These are phyloP conservation scores for Coenonympha arcania DNA, from an alignment of 2,888 invertebrate genomes.

Conservation along the genomic window DNA sequence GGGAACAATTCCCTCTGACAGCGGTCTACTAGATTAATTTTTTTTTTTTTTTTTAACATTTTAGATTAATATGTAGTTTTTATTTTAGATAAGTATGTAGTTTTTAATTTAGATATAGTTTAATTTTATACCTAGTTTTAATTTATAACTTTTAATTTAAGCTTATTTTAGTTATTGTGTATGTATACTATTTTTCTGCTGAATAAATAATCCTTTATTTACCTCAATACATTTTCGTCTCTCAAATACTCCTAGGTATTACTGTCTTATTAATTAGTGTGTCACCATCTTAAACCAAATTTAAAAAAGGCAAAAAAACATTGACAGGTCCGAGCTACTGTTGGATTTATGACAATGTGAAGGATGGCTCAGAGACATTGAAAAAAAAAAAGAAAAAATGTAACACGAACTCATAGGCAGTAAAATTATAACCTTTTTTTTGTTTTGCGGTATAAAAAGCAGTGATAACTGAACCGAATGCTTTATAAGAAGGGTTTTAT, in stretches of 20 bases:
- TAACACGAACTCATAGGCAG: conserved; percentile 21
- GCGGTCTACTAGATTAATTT: too few species aligned
- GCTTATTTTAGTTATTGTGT: too few species aligned
- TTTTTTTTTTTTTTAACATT: too few species aligned
- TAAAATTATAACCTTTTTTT: conserved; percentile 22
- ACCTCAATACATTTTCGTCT: too few species aligned
- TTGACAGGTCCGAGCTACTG: conserved; percentile 44
- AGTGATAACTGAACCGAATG: conserved; percentile 8
- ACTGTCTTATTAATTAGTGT: conserved; percentile 25
- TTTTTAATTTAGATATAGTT: too few species aligned
- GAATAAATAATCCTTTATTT: not conserved
- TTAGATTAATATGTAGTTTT: too few species aligned
- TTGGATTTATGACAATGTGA: conserved; percentile 42
- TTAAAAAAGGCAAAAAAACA: conserved; percentile 30
- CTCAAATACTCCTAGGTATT: too few species aligned
- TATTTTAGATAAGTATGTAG: too few species aligned
- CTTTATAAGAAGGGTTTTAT: conserved; percentile 6
- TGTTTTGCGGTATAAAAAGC: conserved; percentile 9
- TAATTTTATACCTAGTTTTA: too few species aligned
- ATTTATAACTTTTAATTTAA: too few species aligned
- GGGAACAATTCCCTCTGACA: too few species aligned
- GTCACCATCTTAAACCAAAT: conserved; percentile 26
- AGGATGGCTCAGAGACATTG: conserved; percentile 17
- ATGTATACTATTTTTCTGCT: too few species aligned
- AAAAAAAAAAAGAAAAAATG: conserved; percentile 17